Conservation (phyloP, 2,797 vertebrate species). For the Acipenser transmontanus region DNA sequence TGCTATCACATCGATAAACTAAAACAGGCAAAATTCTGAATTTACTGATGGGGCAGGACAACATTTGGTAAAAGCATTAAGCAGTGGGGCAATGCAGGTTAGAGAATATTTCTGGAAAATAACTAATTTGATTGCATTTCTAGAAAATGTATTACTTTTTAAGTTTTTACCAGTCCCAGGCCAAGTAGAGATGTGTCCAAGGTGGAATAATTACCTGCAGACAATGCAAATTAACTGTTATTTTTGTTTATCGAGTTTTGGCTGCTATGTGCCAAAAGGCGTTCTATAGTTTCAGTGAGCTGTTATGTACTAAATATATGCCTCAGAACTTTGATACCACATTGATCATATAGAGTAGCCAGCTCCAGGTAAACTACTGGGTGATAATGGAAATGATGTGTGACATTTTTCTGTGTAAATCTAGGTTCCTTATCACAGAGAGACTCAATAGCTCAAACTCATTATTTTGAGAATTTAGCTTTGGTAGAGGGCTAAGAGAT, state of each 20-base stretch:
- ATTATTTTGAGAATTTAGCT: too few species aligned
- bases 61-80: slow-evolving; percentile 4
- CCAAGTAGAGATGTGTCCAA: slow-evolving; percentile 5
- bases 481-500: too few species aligned
- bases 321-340: too few species aligned
- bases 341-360: too few species aligned
- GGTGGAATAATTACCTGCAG: background rate
- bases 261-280: background rate
- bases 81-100: background rate
- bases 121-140: background rate
- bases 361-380: too few species aligned
- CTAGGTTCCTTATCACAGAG: too few species aligned
- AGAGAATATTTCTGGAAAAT: slow-evolving; percentile 12
- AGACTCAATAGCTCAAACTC: too few species aligned
- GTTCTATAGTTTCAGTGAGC: background rate
- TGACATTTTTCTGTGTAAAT: too few species aligned
- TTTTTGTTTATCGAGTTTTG: too few species aligned
- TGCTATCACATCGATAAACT: slow-evolving; percentile 94
- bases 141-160: background rate
- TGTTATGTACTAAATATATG: too few species aligned
- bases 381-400: too few species aligned
- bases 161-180: background rate
- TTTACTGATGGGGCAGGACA: background rate
- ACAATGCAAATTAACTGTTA: background rate
- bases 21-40: slow-evolving; percentile 82